Evolutionary conservation across 2,888 invertebrate species (phyloP).

Genomic region (Molanna angustata): DNA sequence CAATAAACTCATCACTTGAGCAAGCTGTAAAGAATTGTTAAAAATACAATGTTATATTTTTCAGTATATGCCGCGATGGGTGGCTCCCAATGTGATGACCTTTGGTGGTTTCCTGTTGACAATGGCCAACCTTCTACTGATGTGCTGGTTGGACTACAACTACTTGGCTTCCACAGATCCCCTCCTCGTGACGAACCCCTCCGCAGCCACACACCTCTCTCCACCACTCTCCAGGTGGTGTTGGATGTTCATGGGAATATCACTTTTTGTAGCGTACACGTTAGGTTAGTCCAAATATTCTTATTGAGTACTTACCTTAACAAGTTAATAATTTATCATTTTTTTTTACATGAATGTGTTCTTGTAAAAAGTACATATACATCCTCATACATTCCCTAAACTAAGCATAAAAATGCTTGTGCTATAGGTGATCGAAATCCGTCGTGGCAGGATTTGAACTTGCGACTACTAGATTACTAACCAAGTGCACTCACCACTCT

Average conservation of each 20-base stretch:
- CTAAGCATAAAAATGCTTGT: too few species aligned
- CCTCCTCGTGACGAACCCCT: constrained; percentile 10
- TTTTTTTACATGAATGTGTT: neutral
- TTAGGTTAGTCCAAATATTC: constrained; percentile 61
- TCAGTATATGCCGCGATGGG: constrained; percentile 90
- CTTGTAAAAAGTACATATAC: neutral
- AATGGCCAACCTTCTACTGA: constrained; percentile 78
- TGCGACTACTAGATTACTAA: too few species aligned
- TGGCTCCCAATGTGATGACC: constrained; percentile 96
- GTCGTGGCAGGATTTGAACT: too few species aligned
- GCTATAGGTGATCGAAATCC: too few species aligned
- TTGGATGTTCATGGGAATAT: constrained; percentile 81
- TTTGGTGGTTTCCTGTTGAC: constrained; percentile 93
- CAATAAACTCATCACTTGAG: too few species aligned
- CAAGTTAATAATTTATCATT: neutral
- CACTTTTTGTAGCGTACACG: constrained; percentile 93
- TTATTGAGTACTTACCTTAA: too few species aligned
- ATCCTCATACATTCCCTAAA: neutral
- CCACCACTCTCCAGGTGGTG: constrained; percentile 82
- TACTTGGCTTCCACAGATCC: constrained; percentile 65
- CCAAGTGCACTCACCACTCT: too few species aligned
- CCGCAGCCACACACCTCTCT: constrained; percentile 31
- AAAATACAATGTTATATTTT: constrained; percentile 37
- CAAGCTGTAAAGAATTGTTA: too few species aligned
- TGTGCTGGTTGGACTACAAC: constrained; percentile 84